Percentiles rank a stretch among this genome's conserved stretches.
phyloP scores from a whole-genome alignment of 2,888 invertebrate species.

The Xylophagus ater region DNA sequence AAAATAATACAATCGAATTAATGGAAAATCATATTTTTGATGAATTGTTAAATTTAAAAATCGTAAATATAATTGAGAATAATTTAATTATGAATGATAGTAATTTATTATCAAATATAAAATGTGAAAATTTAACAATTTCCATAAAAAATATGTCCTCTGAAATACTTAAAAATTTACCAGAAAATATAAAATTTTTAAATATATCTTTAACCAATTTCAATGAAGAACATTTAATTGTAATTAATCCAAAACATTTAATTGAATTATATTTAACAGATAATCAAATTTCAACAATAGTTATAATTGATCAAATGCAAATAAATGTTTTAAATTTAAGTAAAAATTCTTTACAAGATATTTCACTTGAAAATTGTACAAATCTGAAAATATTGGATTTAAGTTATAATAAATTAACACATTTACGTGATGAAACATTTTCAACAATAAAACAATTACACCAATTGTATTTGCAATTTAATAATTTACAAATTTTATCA shows the following conservation, averaged over 20 bases:
- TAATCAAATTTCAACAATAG: slow-evolving; percentile 20
- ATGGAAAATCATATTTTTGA: slow-evolving; percentile 1
- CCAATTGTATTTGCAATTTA: slow-evolving; percentile 10
- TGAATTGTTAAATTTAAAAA: not conserved
- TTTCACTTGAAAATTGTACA: slow-evolving; percentile 21
- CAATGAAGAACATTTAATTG: slow-evolving; percentile 15
- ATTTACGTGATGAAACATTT: slow-evolving; percentile 24
- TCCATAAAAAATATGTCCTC: not conserved
- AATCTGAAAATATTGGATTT: slow-evolving; percentile 24
- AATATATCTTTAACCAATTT: slow-evolving; percentile 18
- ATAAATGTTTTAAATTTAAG: slow-evolving; percentile 26
- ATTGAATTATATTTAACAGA: slow-evolving; percentile 23
- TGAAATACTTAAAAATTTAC: not conserved
- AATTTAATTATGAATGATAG: not conserved
- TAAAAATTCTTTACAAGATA: slow-evolving; percentile 24
- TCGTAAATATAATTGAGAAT: not conserved
- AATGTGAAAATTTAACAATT: slow-evolving; percentile 1
- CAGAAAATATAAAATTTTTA: not conserved
- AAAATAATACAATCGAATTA: slow-evolving; percentile 3
- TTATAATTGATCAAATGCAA: slow-evolving; percentile 11
- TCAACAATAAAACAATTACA: slow-evolving; percentile 10
- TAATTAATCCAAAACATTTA: slow-evolving; percentile 21
- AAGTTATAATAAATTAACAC: slow-evolving; percentile 26
- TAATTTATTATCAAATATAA: slow-evolving; percentile 1
- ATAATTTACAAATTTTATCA: slow-evolving; percentile 16